A percentile compares a stretch with the other conserved stretches of the same genome.
These are phyloP conservation scores for Trichonephila clavata DNA, from an alignment of 1,140 invertebrate genomes.

Conservation along the genomic window DNA sequence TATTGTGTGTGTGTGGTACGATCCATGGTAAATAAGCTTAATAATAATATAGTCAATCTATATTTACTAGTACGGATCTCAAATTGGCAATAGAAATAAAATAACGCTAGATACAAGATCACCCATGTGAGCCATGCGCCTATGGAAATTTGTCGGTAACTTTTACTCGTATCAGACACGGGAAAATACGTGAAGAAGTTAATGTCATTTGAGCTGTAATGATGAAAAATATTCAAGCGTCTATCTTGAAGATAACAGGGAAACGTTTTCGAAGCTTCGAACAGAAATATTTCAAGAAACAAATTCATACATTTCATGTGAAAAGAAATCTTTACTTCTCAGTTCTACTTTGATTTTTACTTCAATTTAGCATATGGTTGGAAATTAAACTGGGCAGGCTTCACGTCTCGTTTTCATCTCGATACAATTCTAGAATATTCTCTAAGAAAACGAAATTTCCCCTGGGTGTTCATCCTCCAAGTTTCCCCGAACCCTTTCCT, in stretches of 20 bases:
- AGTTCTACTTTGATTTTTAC: slow-evolving; percentile 46
- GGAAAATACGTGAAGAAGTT: too few relatives aligned
- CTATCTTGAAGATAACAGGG: neutral
- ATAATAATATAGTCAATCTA: too few relatives aligned
- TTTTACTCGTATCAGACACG: too few relatives aligned
- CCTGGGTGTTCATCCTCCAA: slow-evolving; percentile 47
- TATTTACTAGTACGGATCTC: too few relatives aligned
- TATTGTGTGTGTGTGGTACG: too few relatives aligned
- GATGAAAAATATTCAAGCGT: neutral
- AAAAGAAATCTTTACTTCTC: slow-evolving; percentile 1
- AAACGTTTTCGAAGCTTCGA: neutral
- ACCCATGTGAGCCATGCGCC: too few relatives aligned
- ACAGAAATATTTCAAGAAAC: neutral
- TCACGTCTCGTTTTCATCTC: slow-evolving; percentile 44
- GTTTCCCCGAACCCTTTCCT: neutral
- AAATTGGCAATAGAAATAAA: too few relatives aligned
- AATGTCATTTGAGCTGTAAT: too few relatives aligned
- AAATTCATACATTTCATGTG: neutral
- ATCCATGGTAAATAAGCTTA: too few relatives aligned
- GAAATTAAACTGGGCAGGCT: slow-evolving; percentile 52
- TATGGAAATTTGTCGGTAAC: too few relatives aligned
- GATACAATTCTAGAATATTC: slow-evolving; percentile 39
- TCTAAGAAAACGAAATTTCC: slow-evolving; percentile 62
- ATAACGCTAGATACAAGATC: too few relatives aligned
- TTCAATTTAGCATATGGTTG: slow-evolving; percentile 55